Evolutionary conservation across 2,888 invertebrate species (phyloP).

Genomic region (Lasioglossum oenotherae): DNA sequence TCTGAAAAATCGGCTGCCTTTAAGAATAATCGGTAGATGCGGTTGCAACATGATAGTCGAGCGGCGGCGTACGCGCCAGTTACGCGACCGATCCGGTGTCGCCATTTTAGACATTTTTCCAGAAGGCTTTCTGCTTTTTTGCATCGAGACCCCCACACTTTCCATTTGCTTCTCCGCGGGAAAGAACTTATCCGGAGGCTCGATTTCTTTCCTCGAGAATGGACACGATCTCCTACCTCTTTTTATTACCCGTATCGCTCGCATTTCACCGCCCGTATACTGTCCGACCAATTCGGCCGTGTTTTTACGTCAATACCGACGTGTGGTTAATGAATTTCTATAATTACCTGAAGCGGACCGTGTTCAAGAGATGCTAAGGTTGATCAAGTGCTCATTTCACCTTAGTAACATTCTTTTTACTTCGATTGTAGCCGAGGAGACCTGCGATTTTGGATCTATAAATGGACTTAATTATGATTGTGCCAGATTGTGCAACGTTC

Average conservation of each 20-base stretch:
- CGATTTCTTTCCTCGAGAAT: neutral
- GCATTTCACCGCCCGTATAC: neutral
- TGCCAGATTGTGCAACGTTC: neutral
- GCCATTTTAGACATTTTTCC: slow-evolving; percentile 58
- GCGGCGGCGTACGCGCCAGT: slow-evolving; percentile 53
- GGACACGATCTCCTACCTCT: neutral
- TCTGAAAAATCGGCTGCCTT: slow-evolving; percentile 64
- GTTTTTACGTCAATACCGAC: neutral
- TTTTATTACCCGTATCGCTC: neutral
- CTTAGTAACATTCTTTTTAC: neutral
- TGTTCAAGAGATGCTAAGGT: neutral
- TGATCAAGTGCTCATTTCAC: neutral
- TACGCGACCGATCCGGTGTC: slow-evolving; percentile 57
- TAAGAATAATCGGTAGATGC: slow-evolving; percentile 73
- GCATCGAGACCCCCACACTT: slow-evolving; percentile 33
- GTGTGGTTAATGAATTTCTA: neutral
- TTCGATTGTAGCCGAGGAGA: neutral
- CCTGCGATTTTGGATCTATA: neutral
- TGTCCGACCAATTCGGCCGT: neutral
- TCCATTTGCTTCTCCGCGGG: slow-evolving; percentile 26
- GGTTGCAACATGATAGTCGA: slow-evolving; percentile 71
- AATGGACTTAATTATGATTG: neutral
- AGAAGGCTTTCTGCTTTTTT: slow-evolving; percentile 23
- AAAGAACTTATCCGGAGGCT: neutral
- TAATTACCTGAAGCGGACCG: neutral